Percentiles rank a stretch among this genome's conserved stretches.
Conservation (phyloP, 2,888 invertebrate genomes). For the Ornithoptera alexandrae region DNA sequence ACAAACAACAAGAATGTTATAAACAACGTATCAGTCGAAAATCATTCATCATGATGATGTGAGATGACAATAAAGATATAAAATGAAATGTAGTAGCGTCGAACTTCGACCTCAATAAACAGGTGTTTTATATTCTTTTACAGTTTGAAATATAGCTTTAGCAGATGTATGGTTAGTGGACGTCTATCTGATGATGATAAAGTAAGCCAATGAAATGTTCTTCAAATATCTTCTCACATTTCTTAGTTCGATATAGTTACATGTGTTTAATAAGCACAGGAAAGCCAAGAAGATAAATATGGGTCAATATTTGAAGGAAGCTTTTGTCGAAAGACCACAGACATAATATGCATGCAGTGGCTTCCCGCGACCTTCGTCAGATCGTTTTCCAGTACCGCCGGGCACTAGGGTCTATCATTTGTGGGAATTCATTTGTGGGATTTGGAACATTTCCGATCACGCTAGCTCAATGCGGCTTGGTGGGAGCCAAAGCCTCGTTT, state of each 20-base stretch:
- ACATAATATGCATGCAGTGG: no score
- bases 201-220: no score
- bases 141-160: neutral
- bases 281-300: no score
- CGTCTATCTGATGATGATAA: neutral
- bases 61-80: slow-evolving; percentile 19
- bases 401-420: no score
- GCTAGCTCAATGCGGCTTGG: no score
- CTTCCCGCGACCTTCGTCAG: no score
- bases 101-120: slow-evolving; percentile 14
- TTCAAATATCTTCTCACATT: neutral
- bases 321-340: no score
- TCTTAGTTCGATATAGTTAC: neutral
- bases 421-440: no score
- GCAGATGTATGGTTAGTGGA: neutral
- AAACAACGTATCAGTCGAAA: neutral
- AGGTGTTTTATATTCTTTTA: slow-evolving; percentile 1
- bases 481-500: no score
- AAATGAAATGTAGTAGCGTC: slow-evolving; percentile 4
- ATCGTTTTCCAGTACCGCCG: no score
- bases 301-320: no score
- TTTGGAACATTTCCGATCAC: no score
- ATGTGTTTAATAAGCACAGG: neutral
- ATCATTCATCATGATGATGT: slow-evolving; percentile 3
- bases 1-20: neutral